These are phyloP conservation scores for Nomada goodeniana DNA, from an alignment of 2,888 invertebrate genomes.

Conservation along the genomic window DNA sequence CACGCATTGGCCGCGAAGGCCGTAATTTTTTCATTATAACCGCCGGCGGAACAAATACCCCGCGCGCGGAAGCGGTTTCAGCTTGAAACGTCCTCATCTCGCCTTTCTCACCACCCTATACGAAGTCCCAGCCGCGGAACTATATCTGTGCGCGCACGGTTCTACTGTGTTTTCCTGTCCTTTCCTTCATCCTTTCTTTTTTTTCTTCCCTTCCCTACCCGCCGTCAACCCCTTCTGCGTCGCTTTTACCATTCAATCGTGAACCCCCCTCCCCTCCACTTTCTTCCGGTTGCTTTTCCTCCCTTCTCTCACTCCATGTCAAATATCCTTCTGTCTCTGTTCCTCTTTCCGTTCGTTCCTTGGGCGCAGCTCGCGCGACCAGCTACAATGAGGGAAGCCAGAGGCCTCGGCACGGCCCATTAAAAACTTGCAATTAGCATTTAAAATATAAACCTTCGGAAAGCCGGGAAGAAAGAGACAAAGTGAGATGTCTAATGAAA, in stretches of 20 bases:
- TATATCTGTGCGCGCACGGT: not conserved
- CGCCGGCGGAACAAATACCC: conserved; percentile 75
- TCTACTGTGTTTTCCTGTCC: conserved; percentile 33
- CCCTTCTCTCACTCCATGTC: conserved; percentile 1
- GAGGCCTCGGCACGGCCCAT: conserved; percentile 77
- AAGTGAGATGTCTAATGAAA: conserved; percentile 83
- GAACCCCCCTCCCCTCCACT: conserved; percentile 40
- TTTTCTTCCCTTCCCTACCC: not conserved
- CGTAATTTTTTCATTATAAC: conserved; percentile 78
- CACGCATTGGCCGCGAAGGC: conserved; percentile 75
- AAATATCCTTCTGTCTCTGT: conserved; percentile 6
- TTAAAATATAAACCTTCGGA: conserved; percentile 81
- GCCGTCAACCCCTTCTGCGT: conserved; percentile 4
- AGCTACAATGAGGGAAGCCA: conserved; percentile 73
- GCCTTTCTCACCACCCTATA: conserved; percentile 17
- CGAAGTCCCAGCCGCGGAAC: conserved; percentile 35
- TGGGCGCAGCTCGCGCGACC: conserved; percentile 53
- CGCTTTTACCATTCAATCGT: conserved; percentile 59
- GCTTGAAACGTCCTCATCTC: conserved; percentile 36
- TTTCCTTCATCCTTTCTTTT: conserved; percentile 14
- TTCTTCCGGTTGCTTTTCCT: conserved; percentile 9
- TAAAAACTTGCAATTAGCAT: conserved; percentile 84
- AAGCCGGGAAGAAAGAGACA: conserved; percentile 71
- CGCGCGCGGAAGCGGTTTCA: conserved; percentile 50
- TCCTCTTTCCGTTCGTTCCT: conserved; percentile 45